Base-by-base conservation (phyloP, 2,888 invertebrate genomes). In the Trisateles emortualis region DNA sequence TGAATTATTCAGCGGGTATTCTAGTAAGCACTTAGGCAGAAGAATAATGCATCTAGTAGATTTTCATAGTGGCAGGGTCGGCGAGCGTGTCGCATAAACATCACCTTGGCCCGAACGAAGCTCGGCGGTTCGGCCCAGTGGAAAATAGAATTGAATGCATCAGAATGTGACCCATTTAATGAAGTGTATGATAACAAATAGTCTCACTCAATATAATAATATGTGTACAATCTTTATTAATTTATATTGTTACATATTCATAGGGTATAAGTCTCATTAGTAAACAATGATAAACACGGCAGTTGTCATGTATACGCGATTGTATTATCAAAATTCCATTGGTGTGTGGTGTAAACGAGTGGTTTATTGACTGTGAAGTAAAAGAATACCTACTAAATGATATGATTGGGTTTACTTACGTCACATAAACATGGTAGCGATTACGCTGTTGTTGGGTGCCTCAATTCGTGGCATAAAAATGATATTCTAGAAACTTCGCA, bases 1-100 rank as follows among this genome's bases (percentile, higher is more conserved):
- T 90, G 87, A 88, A 89, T 89, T 80, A 89, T 90, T 90, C 90
- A 91, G 77, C 57, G 77, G 74, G 74, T 84, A 84, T 85, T 87
- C 85, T 88, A 87, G 86, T 86, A 86, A 83, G 86, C 84, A 87
- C 86, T 89, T 85, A 85, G 79, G 76, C 68, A 77, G 76, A 83
- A 84, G 86, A 87, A 88, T 88, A 87, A 88, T 88, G 87, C 84
- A 86, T 87, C 79, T 78, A 76, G 76, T 79, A 76, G 79, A 85
- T 84, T 86, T 87, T 85, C 80, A 83, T 80, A 80, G 79, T 65
- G 76, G 68, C 74, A 69, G 78, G 77, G 78, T 76, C 76, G 77
- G 65, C 68, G 72, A 74, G 65, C 57, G 65, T 68, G 71, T 62
- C 75, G 79, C 75, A 82, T 85, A 81, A 83, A 83, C 79, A 84